Evolutionary conservation across 2,113 vertebrate genomes (phyloP), one percentile per base, ranked within the genome.

Genomic region (Clupea harengus): DNA sequence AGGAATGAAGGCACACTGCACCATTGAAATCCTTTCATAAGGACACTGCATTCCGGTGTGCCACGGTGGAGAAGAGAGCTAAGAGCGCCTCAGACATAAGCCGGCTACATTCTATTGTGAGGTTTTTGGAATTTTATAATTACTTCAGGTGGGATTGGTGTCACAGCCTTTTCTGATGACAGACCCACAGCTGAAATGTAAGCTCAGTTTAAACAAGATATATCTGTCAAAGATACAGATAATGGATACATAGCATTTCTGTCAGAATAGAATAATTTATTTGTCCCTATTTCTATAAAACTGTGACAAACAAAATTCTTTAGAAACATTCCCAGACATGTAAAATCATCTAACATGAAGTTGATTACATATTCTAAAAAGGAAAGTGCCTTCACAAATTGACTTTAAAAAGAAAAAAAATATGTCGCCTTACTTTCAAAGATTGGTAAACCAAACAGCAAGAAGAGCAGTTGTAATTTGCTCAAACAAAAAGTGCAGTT

Each of bases 311-410:
- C n/a, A 72, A 10, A 72, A 28, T 11, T 2, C 64, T 72, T 28
- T 72, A 72, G 64, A 13, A 32, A 72, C 64, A 72, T 28, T 72
- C 64, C 64, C 60, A 64, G 60, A 64, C 60, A 64, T 25, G 9
- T 11, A 72, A 1, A 64, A 64, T 64, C 22, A 64, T 5, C 4
- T 11, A 28, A 28, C 64, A 28, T 67, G n/a, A 67, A 10, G 25
- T 67, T 28, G 28, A 32, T 72, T 17, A 18, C 13, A 18, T 11
- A 67, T 72, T 72, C 64, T 28, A 28, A 72, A 72, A 32, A 72
- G 64, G 64, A 72, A 72, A 72, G 64, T 72, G 64, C 64, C 64
- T 72, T 72, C 25, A 32, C 9, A 32, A 72, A 72, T 72, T 72
- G 64, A 72, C 64, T 72, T 72, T 72, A 8, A 8, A 39, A 39